phyloP scores from a whole-genome alignment of 2,797 vertebrate genomes.

The Coregonus sp. region DNA sequence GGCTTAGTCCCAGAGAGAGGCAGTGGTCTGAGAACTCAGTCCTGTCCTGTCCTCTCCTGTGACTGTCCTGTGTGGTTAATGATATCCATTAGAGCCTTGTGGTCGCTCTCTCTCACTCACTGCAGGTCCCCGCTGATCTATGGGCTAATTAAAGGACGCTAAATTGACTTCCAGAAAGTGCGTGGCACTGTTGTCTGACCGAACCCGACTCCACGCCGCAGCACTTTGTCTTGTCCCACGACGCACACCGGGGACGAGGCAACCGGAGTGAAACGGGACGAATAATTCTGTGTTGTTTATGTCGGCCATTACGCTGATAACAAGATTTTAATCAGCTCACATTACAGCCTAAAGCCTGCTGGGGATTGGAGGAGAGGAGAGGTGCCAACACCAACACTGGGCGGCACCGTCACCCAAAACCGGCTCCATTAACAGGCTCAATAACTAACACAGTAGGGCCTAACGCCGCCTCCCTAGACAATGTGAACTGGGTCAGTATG shows the following conservation, averaged over 20 bases:
- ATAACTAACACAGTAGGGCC: background rate
- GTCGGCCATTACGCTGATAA: constrained; percentile 31
- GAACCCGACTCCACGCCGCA: background rate
- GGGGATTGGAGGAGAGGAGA: background rate
- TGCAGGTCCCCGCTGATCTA: constrained; percentile 32
- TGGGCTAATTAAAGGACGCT: constrained; percentile 36
- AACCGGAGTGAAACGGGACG: constrained; percentile 11
- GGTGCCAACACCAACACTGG: background rate
- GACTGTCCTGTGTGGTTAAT: background rate
- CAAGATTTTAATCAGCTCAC: constrained; percentile 41
- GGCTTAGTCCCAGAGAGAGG: background rate
- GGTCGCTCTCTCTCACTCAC: background rate
- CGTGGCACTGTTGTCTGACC: constrained; percentile 11
- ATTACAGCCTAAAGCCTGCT: constrained; percentile 24
- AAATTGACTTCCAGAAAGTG: constrained; percentile 38
- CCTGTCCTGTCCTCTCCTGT: too few relatives aligned
- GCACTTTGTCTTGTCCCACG: constrained; percentile 12
- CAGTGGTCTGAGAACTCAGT: background rate
- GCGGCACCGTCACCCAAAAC: background rate
- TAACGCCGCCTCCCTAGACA: background rate
- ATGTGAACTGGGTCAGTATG: background rate
- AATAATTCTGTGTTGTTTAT: constrained; percentile 39
- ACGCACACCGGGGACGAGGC: background rate
- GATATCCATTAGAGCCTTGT: constrained; percentile 4
- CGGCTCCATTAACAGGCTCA: background rate